These are phyloP conservation scores for Macrobrachium nipponense DNA, from an alignment of 1,140 invertebrate genomes.

Conservation along the genomic window DNA sequence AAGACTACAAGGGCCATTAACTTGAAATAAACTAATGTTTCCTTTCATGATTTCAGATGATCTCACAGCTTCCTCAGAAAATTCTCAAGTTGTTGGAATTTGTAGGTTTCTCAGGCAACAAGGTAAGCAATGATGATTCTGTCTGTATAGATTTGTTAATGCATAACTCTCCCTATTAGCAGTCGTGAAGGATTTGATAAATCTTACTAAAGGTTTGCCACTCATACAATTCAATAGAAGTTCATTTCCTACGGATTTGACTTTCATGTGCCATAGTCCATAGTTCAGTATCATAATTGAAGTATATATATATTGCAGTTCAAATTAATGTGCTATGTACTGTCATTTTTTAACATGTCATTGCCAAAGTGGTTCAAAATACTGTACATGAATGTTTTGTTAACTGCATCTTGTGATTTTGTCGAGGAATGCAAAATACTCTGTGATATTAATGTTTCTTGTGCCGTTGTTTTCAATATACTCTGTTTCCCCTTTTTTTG, in stretches of 20 bases:
- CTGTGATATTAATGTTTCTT: neutral
- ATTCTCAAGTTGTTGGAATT: conserved; percentile 92
- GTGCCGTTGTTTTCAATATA: neutral
- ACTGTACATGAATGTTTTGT: too few relatives aligned
- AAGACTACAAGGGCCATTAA: too few relatives aligned
- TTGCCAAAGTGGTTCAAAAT: too few relatives aligned
- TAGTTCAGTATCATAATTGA: too few relatives aligned
- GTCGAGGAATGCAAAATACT: neutral
- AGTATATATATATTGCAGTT: too few relatives aligned
- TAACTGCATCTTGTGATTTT: neutral
- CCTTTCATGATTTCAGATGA: conserved; percentile 75
- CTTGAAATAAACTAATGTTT: neutral
- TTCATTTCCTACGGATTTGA: too few relatives aligned
- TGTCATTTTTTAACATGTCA: too few relatives aligned
- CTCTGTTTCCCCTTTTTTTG: conserved; percentile 8
- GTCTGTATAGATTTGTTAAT: neutral
- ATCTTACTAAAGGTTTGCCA: too few relatives aligned
- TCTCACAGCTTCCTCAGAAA: conserved; percentile 87
- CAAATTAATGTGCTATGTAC: too few relatives aligned
- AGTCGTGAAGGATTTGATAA: neutral
- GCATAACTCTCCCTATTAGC: neutral
- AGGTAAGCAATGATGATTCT: conserved; percentile 74
- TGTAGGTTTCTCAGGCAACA: conserved; percentile 93
- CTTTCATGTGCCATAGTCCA: too few relatives aligned
- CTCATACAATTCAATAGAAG: too few relatives aligned